These are phyloP conservation scores for Mionectes olivaceus DNA, from an alignment of 2,797 vertebrate genomes.

Conservation along the genomic window DNA sequence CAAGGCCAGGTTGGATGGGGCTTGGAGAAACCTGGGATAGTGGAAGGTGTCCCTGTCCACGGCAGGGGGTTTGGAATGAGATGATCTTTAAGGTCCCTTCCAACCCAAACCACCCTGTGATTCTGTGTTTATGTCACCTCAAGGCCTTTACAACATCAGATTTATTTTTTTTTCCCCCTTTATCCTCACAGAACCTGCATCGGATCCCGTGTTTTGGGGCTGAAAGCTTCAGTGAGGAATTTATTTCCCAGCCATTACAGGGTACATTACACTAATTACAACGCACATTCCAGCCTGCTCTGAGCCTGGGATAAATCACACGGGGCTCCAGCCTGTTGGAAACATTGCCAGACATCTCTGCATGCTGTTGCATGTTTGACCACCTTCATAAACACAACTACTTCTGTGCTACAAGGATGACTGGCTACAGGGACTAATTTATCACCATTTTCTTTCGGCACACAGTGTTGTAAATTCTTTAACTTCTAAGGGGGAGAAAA, in stretches of 20 bases:
- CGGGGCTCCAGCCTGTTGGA: not conserved
- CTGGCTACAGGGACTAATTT: slow-evolving; percentile 32
- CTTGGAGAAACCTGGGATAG: not conserved
- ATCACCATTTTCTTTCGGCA: slow-evolving; percentile 1
- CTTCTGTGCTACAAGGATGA: not conserved
- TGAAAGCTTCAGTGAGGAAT: not conserved
- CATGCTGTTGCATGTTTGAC: not conserved
- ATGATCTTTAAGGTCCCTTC: not conserved
- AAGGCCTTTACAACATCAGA: not conserved
- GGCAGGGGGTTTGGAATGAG: not conserved
- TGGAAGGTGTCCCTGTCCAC: not conserved
- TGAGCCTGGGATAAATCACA: slow-evolving; percentile 3
- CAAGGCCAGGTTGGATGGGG: fast-evolving
- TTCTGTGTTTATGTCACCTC: not conserved
- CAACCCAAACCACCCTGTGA: not conserved
- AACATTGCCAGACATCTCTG: slow-evolving; percentile 36
- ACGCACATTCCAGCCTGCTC: not conserved
- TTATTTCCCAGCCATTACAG: slow-evolving; percentile 37
- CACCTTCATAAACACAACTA: slow-evolving; percentile 14
- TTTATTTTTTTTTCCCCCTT: fast-evolving
- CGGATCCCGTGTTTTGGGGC: not conserved
- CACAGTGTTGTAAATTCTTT: not conserved
- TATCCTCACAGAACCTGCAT: not conserved
- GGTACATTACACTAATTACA: slow-evolving; percentile 44
- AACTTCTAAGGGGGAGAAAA: not conserved